Percentiles rank a stretch among this genome's conserved stretches.
Evolutionary conservation across 2,113 vertebrate genomes (phyloP).

Genomic region (Hassar affinis): DNA sequence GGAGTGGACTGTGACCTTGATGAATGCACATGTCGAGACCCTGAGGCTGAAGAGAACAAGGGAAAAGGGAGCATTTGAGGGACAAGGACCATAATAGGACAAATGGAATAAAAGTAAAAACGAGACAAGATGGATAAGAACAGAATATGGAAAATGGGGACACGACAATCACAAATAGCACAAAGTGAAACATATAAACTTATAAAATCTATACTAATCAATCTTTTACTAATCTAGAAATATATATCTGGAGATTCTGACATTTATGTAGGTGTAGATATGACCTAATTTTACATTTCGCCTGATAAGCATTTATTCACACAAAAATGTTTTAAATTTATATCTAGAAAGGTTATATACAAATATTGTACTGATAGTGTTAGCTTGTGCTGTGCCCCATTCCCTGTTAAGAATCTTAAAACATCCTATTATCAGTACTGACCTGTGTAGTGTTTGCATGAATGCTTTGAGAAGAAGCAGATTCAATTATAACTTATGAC

Average conservation of each 20-base stretch:
- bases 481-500: neutral
- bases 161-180: conserved; percentile 30
- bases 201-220: neutral
- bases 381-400: conserved; percentile 46
- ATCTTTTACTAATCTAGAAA: conserved; percentile 60
- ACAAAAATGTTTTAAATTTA: conserved; percentile 39
- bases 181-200: conserved; percentile 12
- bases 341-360: conserved; percentile 21
- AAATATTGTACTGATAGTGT: conserved; percentile 50
- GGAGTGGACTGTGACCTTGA: conserved; percentile 90
- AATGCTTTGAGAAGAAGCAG: neutral
- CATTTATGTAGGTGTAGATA: conserved; percentile 60
- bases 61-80: conserved; percentile 38
- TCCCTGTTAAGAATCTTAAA: neutral
- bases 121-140: neutral
- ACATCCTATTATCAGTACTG: neutral
- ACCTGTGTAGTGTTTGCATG: conserved; percentile 21
- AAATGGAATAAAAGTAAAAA: neutral
- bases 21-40: conserved; percentile 93
- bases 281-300: conserved; percentile 57
- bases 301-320: conserved; percentile 46
- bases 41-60: conserved; percentile 89
- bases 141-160: neutral
- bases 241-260: conserved; percentile 68
- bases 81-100: neutral